Evolutionary conservation across 2,113 vertebrate genomes (phyloP), one percentile per base, ranked within the genome.

Genomic region (Psittacus erithacus): DNA sequence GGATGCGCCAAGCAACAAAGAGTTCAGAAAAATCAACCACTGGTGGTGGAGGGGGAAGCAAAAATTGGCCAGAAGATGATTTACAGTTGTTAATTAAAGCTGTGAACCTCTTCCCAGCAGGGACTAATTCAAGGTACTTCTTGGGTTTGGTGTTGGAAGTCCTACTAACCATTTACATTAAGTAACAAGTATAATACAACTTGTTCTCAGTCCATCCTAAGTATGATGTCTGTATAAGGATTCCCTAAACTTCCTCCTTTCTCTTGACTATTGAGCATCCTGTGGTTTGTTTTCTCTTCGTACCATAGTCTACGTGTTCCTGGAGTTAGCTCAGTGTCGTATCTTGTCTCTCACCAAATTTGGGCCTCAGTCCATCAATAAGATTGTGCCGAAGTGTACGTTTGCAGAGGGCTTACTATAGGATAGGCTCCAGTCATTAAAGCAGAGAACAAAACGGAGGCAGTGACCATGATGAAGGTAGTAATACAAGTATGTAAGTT

Each of bases 21-120:
- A 98, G 98, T 46, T 97, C 98, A 20, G 99, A 99, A 17, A 99
- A 99, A 94, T 98, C 98, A 91, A 97, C 98, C 38, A 97, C 98
- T 15, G 98, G 98, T 67, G 97, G 98, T 23, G 98, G 98, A 24
- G 97, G 97, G 4, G 98, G 98, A n/a, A 98, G 98, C 90, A 99
- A 99, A 96, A 98, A 98, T 52, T 99, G 99, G 99, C 98, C 98
- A 33, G 99, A 99, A 96, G 99, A 99, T 38, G 99, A 99, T 92
- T 98, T 99, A 38, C 99, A 99, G 94, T 98, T 99, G 95, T 97
- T 99, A 74, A 99, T 99, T 98, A 99, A 99, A 98, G 99, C 99
- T 25, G 99, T 99, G 96, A 99, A 99, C 96, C 98, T 99, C 92
- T 99, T 99, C 94, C 99, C 99, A 41, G 99, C 99, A 71, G 99